Percentiles rank a stretch among this genome's conserved stretches.
Conservation (phyloP, 2,797 vertebrate genomes). For the Chaetodon trifasciatus region DNA sequence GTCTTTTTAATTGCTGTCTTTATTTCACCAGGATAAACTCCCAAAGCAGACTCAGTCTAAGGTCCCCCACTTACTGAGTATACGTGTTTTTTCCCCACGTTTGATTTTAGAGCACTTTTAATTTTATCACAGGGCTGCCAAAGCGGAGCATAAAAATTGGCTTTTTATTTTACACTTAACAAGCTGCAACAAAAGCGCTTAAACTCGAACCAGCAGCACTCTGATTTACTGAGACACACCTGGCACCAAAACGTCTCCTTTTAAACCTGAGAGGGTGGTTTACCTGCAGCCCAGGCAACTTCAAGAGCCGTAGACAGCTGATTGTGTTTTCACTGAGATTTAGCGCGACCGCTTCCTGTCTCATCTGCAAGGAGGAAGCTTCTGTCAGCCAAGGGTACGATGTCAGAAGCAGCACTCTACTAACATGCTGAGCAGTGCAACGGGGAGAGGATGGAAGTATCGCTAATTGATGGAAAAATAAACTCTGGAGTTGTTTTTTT, state of each 20-base stretch:
- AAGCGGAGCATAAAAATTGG: neutral
- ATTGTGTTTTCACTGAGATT: neutral
- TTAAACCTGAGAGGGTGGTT: neutral
- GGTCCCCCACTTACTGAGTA: too few relatives aligned
- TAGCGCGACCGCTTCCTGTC: neutral
- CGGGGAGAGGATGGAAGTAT: neutral
- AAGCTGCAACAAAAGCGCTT: neutral
- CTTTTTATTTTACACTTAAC: conserved; percentile 2
- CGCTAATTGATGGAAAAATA: neutral
- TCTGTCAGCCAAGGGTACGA: neutral
- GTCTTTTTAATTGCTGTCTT: neutral
- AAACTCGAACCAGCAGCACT: neutral
- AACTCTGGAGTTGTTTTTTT: neutral
- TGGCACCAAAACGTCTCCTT: neutral
- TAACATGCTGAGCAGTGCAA: neutral
- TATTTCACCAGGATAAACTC: neutral
- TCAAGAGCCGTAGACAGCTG: neutral
- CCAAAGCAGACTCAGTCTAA: neutral
- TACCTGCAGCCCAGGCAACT: neutral
- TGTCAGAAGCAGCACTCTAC: neutral
- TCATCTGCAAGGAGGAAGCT: neutral
- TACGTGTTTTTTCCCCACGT: rapidly evolving
- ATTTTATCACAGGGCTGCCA: neutral
- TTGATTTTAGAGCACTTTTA: neutral
- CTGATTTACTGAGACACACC: neutral